Base-by-base conservation (phyloP, 2,113 vertebrate genomes). In the Epinephelus cyanopodus region DNA sequence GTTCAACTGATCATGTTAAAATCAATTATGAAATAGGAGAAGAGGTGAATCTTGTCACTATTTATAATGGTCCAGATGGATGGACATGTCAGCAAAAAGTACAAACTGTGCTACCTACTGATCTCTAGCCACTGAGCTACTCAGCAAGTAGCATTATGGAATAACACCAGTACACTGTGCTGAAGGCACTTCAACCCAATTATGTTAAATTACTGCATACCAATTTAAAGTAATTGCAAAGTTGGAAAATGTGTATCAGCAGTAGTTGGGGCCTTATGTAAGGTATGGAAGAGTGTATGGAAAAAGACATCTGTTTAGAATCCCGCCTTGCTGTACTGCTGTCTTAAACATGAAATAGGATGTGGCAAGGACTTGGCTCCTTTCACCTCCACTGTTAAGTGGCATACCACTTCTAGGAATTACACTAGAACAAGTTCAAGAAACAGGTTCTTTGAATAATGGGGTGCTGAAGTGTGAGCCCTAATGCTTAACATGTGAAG, bases 221-320 rank as follows among this genome's bases (percentile, higher is more conserved):
- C 81, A 88, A 69, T 93, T 92, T 83, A 83, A 84, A 79, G 77
- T 89, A 77, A 88, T 81, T 90, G 73, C 81, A 89, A 61, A 60
- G 84, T 76, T 79, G 93, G 91, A 92, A 92, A 91, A 87, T 91
- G 86, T 76, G 82, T 64, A 86, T 92, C 87, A 91, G 81, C 73
- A 81, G 66, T 65, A 66, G 79, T 65, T 5, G 42, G 62, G 84
- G 52, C 50, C 83, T 89, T 90, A 86, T 84, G 77, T 88, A 92
- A 92, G 88, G 77, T 93, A 93, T 92, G 89, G 88, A 90, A 23
- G 81, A 77, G 85, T 50, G 61, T 91, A 91, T 92, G 92, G 93
- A 93, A 93, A 94, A 92, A 94, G 84, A 84, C 86, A 91, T 92
- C 87, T 92, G 91, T 89, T 92, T 65, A 81, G 82, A 84, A 83